Evolutionary conservation across 2,888 invertebrate genomes (phyloP).

Genomic region (Lepidocyrtinus sp.): DNA sequence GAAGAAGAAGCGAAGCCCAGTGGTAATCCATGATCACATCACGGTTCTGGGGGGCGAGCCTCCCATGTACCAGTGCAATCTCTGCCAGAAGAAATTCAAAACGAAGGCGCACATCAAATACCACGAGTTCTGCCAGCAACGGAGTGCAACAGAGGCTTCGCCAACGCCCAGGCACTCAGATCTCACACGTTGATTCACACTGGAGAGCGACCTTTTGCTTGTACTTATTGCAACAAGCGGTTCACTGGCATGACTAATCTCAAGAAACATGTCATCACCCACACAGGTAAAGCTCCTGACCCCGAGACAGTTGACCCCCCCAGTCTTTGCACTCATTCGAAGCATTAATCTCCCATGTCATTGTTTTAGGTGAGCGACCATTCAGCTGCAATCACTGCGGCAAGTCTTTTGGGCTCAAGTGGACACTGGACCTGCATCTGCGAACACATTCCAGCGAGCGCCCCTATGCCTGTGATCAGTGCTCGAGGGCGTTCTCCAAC

Average conservation of each 20-base stretch:
- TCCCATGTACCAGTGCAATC: slow-evolving; percentile 78
- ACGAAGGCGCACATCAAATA: slow-evolving; percentile 74
- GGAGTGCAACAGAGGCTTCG: slow-evolving; percentile 78
- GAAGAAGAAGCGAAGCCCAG: slow-evolving; percentile 69
- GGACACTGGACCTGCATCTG: slow-evolving; percentile 77
- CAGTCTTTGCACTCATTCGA: too few species aligned
- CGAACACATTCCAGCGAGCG: slow-evolving; percentile 75
- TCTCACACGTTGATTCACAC: slow-evolving; percentile 64
- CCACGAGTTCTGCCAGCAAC: slow-evolving; percentile 70
- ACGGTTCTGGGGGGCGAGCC: slow-evolving; percentile 73
- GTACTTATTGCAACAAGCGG: slow-evolving; percentile 77
- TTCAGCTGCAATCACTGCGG: slow-evolving; percentile 78
- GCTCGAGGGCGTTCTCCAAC: slow-evolving; percentile 80
- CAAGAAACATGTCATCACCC: slow-evolving; percentile 79
- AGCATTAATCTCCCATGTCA: too few species aligned
- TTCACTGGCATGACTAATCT: slow-evolving; percentile 80
- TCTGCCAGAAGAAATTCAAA: slow-evolving; percentile 80
- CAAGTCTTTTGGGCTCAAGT: slow-evolving; percentile 77
- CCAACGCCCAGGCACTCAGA: slow-evolving; percentile 72
- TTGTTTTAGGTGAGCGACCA: slow-evolving; percentile 74
- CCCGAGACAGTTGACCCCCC: too few species aligned
- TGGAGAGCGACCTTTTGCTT: slow-evolving; percentile 76
- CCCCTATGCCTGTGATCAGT: slow-evolving; percentile 78
- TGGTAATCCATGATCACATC: slow-evolving; percentile 69
- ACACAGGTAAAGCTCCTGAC: slow-evolving; percentile 75